A percentile compares a stretch with the other conserved stretches of the same genome.
phyloP scores from a whole-genome alignment of 2,113 vertebrate genomes.

The Bettongia penicillata region DNA sequence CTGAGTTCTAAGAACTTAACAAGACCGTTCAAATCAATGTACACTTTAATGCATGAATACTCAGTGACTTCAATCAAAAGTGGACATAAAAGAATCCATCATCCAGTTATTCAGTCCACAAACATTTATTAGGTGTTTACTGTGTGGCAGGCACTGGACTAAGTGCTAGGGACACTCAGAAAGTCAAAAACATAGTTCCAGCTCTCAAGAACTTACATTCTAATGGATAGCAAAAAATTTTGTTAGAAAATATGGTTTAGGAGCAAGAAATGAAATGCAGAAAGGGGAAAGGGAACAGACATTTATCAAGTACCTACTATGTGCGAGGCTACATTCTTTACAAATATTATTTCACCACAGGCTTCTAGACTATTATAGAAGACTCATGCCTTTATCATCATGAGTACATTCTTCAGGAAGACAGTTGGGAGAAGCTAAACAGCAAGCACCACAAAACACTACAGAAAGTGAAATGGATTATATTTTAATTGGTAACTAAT shows the following conservation, averaged over 20 bases:
- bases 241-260: too few species aligned
- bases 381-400: neutral
- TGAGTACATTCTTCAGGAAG: neutral
- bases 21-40: neutral
- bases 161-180: neutral
- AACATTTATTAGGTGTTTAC: neutral
- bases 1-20: neutral
- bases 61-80: neutral
- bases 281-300: too few species aligned
- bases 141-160: neutral
- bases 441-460: neutral
- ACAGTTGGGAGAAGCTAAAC: neutral
- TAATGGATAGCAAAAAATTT: too few species aligned
- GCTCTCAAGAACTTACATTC: neutral
- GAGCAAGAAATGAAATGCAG: too few species aligned
- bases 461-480: neutral
- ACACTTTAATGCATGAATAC: neutral
- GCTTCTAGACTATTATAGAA: too few species aligned
- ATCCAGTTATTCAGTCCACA: neutral
- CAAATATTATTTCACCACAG: too few species aligned
- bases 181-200: neutral
- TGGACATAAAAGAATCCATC: neutral
- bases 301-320: too few species aligned
- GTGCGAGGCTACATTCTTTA: too few species aligned
- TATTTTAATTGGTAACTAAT: neutral